A percentile compares a stretch with the other conserved stretches of the same genome.
Evolutionary conservation across 2,797 vertebrate species (phyloP).

Genomic region (Tachyglossus aculeatus): DNA sequence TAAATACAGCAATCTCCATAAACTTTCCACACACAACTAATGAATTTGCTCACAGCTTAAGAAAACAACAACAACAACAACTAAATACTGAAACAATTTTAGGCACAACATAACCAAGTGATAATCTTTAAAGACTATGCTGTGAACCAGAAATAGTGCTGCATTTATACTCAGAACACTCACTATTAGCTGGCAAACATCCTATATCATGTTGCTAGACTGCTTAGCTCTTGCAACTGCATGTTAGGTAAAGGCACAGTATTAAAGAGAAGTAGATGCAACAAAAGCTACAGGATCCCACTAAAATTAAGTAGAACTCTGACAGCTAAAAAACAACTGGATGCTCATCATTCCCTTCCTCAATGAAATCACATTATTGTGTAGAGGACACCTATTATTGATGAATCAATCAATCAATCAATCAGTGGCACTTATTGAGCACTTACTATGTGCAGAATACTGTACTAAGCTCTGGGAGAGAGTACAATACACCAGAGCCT

Average conservation of each 20-base stretch:
- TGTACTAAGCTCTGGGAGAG: too few relatives aligned
- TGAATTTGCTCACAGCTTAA: too few relatives aligned
- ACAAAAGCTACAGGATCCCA: neutral
- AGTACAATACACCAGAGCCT: conserved; percentile 72
- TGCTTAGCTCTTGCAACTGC: conserved; percentile 16
- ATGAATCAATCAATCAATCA: too few relatives aligned
- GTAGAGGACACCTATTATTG: conserved; percentile 20
- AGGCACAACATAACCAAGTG: neutral
- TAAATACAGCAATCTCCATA: too few relatives aligned
- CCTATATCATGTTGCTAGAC: conserved; percentile 26
- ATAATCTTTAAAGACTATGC: neutral
- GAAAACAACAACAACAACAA: too few relatives aligned
- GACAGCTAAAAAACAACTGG: too few relatives aligned
- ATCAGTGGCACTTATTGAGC: too few relatives aligned
- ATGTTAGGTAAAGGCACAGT: neutral
- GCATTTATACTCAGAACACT: neutral
- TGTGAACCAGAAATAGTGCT: conserved; percentile 1
- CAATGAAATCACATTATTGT: conserved; percentile 41
- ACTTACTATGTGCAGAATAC: too few relatives aligned
- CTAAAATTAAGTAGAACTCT: neutral
- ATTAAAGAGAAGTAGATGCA: neutral
- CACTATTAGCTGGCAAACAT: conserved; percentile 38
- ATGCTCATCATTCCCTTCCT: neutral
- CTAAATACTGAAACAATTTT: conserved; percentile 16
- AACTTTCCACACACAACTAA: too few relatives aligned